phyloP scores from a whole-genome alignment of 2,113 vertebrate genomes.

The Coracopsis vasa region DNA sequence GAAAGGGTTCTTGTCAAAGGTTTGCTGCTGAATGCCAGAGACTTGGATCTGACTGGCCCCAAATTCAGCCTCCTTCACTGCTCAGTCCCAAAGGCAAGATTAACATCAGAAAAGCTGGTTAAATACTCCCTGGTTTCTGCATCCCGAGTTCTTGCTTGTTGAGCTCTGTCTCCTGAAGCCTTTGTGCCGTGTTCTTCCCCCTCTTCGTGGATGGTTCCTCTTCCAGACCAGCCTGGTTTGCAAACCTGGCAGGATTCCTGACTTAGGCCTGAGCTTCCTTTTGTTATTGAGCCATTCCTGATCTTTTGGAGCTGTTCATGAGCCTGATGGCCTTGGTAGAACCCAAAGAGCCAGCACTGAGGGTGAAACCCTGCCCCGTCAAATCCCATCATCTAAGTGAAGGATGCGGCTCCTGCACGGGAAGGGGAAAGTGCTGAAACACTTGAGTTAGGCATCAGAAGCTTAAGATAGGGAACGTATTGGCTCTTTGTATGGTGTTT shows the following conservation, averaged over 20 bases:
- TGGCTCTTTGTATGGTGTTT: neutral
- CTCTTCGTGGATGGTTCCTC: neutral
- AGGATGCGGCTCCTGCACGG: neutral
- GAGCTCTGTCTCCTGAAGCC: neutral
- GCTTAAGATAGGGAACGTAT: accelerated
- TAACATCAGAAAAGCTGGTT: neutral
- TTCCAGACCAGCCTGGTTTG: neutral
- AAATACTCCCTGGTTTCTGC: neutral
- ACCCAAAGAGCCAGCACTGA: neutral
- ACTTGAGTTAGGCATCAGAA: neutral
- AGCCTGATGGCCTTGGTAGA: accelerated
- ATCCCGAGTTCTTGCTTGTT: neutral
- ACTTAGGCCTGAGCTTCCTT: neutral
- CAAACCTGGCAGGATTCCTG: neutral
- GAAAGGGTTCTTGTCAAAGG: neutral
- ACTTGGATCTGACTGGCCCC: neutral
- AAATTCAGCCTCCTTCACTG: neutral
- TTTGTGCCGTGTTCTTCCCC: neutral
- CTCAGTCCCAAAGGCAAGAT: neutral
- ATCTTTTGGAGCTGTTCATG: neutral
- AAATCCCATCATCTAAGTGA: accelerated
- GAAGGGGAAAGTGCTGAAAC: neutral
- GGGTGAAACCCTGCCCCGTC: neutral
- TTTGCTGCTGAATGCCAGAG: neutral
- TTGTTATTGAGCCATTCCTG: neutral